Conservation (phyloP, 2,113 vertebrate species). For the Daboia siamensis region DNA sequence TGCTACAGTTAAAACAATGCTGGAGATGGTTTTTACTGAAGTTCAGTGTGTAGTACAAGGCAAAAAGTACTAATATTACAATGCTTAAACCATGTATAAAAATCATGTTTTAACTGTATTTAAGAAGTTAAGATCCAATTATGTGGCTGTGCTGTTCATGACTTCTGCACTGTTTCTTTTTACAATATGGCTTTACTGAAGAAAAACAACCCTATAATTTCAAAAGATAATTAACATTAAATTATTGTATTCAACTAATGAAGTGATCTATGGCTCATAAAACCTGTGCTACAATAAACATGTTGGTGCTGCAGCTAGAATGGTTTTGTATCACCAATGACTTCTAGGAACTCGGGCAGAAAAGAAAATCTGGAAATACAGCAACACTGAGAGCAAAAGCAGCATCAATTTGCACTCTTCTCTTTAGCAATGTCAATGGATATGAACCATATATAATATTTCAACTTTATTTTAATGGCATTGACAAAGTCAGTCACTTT, state of each 20-base stretch:
- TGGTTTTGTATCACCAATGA: neutral
- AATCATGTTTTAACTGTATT: neutral
- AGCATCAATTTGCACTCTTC: neutral
- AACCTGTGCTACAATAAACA: neutral
- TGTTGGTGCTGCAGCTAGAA: neutral
- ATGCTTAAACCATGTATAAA: neutral
- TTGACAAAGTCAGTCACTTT: neutral
- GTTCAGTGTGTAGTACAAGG: accelerated
- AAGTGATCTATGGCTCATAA: neutral
- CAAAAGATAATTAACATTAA: neutral
- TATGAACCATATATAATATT: constrained; percentile 1
- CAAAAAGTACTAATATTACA: neutral
- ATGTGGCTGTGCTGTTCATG: neutral
- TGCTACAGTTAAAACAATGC: neutral
- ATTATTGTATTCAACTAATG: neutral
- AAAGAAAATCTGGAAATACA: neutral
- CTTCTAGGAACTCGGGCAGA: neutral
- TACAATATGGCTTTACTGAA: neutral
- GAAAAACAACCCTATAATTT: neutral
- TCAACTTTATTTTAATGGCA: neutral
- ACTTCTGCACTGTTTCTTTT: neutral
- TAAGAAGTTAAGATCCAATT: neutral
- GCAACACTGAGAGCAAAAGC: neutral
- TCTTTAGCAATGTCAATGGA: neutral
- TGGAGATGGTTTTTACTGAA: neutral